A percentile compares a stretch with the other conserved stretches of the same genome.
Evolutionary conservation across 1,140 invertebrate genomes (phyloP).

Genomic region (Micrasema longulum): DNA sequence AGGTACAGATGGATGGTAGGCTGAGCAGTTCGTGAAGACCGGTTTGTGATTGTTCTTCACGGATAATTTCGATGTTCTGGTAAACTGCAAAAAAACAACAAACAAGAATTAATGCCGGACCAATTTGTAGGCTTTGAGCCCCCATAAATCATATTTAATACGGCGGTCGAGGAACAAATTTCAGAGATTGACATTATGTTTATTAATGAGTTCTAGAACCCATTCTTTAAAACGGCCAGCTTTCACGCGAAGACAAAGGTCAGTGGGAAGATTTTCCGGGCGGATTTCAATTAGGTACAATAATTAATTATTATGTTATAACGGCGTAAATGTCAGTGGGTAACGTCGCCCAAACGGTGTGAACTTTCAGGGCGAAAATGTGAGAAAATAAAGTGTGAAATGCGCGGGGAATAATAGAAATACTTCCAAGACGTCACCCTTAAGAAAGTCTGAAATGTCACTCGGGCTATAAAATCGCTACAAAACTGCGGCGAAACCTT

Average conservation of each 20-base stretch:
- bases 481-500: slow-evolving; percentile 23
- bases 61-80: slow-evolving; percentile 59
- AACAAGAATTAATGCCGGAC: neutral
- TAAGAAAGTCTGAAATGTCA: slow-evolving; percentile 29
- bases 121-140: neutral
- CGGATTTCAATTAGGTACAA: slow-evolving; percentile 26
- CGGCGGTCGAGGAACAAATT: too few species aligned
- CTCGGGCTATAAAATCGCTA: slow-evolving; percentile 20
- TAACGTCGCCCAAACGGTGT: slow-evolving; percentile 21
- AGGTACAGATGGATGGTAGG: slow-evolving; percentile 75
- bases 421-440: slow-evolving; percentile 33
- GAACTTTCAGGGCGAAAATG: slow-evolving; percentile 26
- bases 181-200: slow-evolving; percentile 13
- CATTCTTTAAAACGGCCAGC: too few species aligned
- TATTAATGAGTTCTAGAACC: neutral
- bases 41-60: slow-evolving; percentile 80
- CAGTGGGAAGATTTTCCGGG: slow-evolving; percentile 10
- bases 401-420: slow-evolving; percentile 27
- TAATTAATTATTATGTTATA: slow-evolving; percentile 32
- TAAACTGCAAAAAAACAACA: slow-evolving; percentile 13
- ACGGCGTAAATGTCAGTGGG: slow-evolving; percentile 29
- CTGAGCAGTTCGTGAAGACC: slow-evolving; percentile 77
- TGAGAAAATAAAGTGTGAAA: slow-evolving; percentile 37
- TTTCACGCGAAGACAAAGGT: slow-evolving; percentile 3
- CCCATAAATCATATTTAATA: neutral